A percentile compares a stretch with the other conserved stretches of the same genome.
phyloP scores from a whole-genome alignment of 2,797 vertebrate genomes.

The Gambusia yucatana region DNA sequence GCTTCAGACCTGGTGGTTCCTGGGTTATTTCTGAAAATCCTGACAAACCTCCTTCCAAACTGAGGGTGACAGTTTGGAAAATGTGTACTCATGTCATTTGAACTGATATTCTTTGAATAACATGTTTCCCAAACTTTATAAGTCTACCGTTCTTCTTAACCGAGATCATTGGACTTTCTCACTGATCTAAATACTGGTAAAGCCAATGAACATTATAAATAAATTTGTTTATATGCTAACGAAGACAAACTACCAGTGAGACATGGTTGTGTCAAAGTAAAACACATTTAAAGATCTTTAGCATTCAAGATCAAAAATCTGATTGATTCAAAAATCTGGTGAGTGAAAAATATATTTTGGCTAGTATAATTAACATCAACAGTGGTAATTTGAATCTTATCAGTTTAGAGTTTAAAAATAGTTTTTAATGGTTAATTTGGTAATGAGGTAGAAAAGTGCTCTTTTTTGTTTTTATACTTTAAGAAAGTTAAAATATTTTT shows the following conservation, averaged over 20 bases:
- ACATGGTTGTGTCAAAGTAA: neutral
- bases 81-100: neutral
- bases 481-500: neutral
- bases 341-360: neutral
- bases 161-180: too few relatives aligned
- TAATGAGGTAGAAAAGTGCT: neutral
- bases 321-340: neutral
- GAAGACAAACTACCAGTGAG: neutral
- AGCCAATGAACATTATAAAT: too few relatives aligned
- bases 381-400: neutral
- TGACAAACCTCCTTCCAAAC: neutral
- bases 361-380: neutral
- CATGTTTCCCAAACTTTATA: neutral
- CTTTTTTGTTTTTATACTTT: neutral
- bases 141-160: neutral
- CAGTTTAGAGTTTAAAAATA: neutral
- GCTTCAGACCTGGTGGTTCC: neutral
- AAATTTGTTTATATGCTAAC: neutral
- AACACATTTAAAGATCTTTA: neutral
- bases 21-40: neutral
- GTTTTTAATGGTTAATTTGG: neutral
- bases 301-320: neutral
- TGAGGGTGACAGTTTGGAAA: neutral
- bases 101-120: neutral
- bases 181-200: too few relatives aligned